Conservation (phyloP, 2,113 vertebrate species). For the Callipepla squamata region DNA sequence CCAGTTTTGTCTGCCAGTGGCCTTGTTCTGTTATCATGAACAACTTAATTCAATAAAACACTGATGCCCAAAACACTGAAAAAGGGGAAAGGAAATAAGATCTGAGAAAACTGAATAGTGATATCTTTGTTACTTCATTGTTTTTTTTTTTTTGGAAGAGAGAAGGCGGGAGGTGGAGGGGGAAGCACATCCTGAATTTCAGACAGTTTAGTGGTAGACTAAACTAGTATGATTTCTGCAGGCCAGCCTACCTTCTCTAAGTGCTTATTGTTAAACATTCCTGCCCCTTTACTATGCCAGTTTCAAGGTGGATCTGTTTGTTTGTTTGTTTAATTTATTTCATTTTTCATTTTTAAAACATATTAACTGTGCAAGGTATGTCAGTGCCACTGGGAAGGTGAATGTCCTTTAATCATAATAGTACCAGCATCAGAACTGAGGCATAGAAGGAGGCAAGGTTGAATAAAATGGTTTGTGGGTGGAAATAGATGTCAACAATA, state of each 20-base stretch:
- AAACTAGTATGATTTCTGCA: background rate
- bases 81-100: background rate
- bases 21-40: background rate
- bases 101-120: background rate
- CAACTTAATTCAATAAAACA: background rate
- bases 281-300: background rate
- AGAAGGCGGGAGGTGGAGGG: accelerated
- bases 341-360: background rate
- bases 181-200: background rate
- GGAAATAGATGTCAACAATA: background rate
- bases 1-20: background rate
- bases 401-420: background rate
- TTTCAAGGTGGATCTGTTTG: background rate
- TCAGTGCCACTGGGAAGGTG: background rate
- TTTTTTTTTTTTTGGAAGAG: too few relatives aligned
- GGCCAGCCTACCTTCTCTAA: background rate
- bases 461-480: background rate
- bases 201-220: background rate
- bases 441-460: background rate
- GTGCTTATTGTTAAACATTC: background rate
- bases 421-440: background rate
- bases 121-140: background rate
- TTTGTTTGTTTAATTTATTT: background rate
- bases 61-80: background rate
- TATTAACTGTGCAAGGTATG: background rate